phyloP scores from a whole-genome alignment of 2,888 invertebrate species.

The Lithophane ornitopus region DNA sequence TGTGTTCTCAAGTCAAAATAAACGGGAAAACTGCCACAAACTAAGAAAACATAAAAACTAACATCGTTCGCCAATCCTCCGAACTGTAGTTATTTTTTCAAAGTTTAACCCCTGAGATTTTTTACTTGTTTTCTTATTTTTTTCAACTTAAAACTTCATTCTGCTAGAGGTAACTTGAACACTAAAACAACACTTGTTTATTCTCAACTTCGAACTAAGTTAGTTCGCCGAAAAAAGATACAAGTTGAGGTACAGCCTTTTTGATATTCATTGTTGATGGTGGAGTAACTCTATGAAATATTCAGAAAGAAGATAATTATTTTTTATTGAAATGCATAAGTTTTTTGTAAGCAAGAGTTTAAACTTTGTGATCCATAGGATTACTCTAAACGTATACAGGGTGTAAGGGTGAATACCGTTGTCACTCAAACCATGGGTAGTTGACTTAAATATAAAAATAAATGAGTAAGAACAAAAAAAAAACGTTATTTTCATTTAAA shows the following conservation, averaged over 20 bases:
- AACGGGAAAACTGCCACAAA: slow-evolving; percentile 41
- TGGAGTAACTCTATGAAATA: too few relatives aligned
- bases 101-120: slow-evolving; percentile 50
- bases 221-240: slow-evolving; percentile 57
- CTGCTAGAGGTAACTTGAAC: slow-evolving; percentile 66
- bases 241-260: slow-evolving; percentile 66
- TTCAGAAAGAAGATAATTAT: neutral
- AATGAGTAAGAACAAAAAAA: too few relatives aligned
- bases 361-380: neutral
- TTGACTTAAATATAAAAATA: too few relatives aligned
- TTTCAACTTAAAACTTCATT: slow-evolving; percentile 64
- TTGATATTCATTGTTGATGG: slow-evolving; percentile 61
- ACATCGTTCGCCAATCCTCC: slow-evolving; percentile 35
- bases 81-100: too few relatives aligned
- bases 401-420: too few relatives aligned
- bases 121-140: slow-evolving; percentile 56
- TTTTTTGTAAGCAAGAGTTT: neutral
- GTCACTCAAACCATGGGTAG: too few relatives aligned
- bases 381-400: too few relatives aligned
- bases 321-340: neutral
- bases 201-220: slow-evolving; percentile 64
- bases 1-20: slow-evolving; percentile 21
- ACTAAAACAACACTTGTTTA: slow-evolving; percentile 72
- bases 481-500: too few relatives aligned
- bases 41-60: slow-evolving; percentile 53